Evolutionary conservation across 2,113 vertebrate species (phyloP).

Genomic region (Orientallactaga bullata): DNA sequence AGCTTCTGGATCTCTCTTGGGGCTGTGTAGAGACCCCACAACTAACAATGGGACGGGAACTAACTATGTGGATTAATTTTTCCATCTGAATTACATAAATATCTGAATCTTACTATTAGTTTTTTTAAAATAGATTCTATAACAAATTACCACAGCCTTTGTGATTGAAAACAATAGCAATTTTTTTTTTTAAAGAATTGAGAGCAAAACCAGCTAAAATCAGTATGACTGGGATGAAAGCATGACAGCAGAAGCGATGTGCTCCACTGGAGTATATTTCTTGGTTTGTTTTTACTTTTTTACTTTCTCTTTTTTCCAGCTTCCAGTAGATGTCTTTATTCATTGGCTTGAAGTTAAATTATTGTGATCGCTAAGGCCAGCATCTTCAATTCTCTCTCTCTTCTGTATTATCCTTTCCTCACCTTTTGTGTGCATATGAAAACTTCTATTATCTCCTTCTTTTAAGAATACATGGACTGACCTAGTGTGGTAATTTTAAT

Average conservation of each 20-base stretch:
- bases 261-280: background rate
- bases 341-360: background rate
- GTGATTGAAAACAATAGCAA: background rate
- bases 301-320: too few species aligned
- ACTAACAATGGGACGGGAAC: too few species aligned
- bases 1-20: background rate
- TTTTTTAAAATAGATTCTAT: background rate
- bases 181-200: background rate
- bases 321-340: background rate
- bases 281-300: background rate
- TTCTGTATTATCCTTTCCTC: background rate
- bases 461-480: background rate
- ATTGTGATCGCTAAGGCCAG: background rate
- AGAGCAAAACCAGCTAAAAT: background rate
- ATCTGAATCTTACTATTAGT: background rate
- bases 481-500: too few species aligned
- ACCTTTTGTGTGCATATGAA: background rate
- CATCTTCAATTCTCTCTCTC: background rate
- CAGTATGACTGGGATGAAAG: background rate
- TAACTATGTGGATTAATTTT: too few species aligned
- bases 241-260: background rate
- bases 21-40: background rate
- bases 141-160: background rate
- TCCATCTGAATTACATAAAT: too few species aligned
- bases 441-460: background rate